Evolutionary conservation across 2,888 invertebrate species (phyloP).

Genomic region (Meteorus cinctellus): DNA sequence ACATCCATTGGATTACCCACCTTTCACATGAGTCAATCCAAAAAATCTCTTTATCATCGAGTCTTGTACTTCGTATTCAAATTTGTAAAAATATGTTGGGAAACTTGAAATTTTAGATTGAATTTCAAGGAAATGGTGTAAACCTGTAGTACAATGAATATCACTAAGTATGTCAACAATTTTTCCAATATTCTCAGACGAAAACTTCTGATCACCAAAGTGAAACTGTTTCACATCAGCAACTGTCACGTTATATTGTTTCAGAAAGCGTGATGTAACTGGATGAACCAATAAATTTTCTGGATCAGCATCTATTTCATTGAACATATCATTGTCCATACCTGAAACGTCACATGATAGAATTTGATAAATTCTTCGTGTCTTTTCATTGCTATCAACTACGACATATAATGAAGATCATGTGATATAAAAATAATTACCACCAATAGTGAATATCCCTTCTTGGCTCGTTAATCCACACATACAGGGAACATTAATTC

Average conservation of each 20-base stretch:
- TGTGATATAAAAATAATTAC: slow-evolving; percentile 13
- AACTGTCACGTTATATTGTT: slow-evolving; percentile 2
- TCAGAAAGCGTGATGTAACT: neutral
- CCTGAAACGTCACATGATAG: neutral
- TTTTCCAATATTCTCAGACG: slow-evolving; percentile 21
- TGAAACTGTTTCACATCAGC: slow-evolving; percentile 11
- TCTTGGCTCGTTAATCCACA: slow-evolving; percentile 27
- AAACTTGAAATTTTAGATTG: neutral
- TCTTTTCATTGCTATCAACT: neutral
- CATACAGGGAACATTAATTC: slow-evolving; percentile 34
- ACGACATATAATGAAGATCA: neutral
- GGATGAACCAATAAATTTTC: slow-evolving; percentile 26
- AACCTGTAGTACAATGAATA: slow-evolving; percentile 9
- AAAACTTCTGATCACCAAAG: slow-evolving; percentile 23
- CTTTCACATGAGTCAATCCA: neutral
- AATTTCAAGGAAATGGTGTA: slow-evolving; percentile 27
- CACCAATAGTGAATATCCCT: slow-evolving; percentile 10
- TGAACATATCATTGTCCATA: neutral
- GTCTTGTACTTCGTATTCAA: slow-evolving; percentile 25
- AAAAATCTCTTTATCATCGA: slow-evolving; percentile 20
- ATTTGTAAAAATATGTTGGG: slow-evolving; percentile 35
- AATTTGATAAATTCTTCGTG: neutral
- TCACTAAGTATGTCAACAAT: neutral
- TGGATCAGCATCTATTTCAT: slow-evolving; percentile 5
- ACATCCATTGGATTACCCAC: neutral